phyloP scores from a whole-genome alignment of 1,140 invertebrate species.

The Ladona fulva region DNA sequence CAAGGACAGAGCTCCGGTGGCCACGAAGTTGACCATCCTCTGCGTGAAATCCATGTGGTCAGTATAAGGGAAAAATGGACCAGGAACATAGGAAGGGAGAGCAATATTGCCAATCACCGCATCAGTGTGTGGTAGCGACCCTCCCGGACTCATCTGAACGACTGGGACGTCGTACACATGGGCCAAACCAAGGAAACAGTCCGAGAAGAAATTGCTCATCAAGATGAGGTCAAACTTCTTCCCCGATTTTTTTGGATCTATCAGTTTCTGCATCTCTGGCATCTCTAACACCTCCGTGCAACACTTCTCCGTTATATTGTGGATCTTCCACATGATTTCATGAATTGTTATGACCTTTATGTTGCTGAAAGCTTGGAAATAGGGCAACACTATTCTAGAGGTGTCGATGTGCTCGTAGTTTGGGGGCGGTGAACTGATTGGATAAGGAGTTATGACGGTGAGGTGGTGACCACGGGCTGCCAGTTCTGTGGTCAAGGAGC shows the following conservation, averaged over 20 bases:
- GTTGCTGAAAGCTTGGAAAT: neutral
- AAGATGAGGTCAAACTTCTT: constrained; percentile 15
- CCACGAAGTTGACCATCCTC: neutral
- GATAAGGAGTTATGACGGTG: constrained; percentile 42
- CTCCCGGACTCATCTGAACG: neutral
- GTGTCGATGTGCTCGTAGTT: constrained; percentile 23
- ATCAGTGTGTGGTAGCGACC: neutral
- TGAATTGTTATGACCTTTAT: neutral
- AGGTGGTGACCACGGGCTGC: constrained; percentile 48
- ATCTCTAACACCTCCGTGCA: neutral
- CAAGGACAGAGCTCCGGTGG: neutral
- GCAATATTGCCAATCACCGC: constrained; percentile 22
- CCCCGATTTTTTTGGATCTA: neutral
- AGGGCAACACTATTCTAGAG: neutral
- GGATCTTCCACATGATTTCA: neutral
- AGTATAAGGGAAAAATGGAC: constrained; percentile 12
- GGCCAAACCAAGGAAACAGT: constrained; percentile 16
- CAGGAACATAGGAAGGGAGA: constrained; percentile 15
- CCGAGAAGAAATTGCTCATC: constrained; percentile 28
- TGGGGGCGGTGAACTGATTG: constrained; percentile 25
- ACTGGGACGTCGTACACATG: constrained; percentile 15
- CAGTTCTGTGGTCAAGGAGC: constrained; percentile 38
- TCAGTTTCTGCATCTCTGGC: constrained; percentile 8
- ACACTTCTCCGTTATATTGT: neutral
- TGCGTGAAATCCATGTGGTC: constrained; percentile 15